phyloP scores from a whole-genome alignment of 2,113 vertebrate genomes.

The Dendropsophus ebraccatus region DNA sequence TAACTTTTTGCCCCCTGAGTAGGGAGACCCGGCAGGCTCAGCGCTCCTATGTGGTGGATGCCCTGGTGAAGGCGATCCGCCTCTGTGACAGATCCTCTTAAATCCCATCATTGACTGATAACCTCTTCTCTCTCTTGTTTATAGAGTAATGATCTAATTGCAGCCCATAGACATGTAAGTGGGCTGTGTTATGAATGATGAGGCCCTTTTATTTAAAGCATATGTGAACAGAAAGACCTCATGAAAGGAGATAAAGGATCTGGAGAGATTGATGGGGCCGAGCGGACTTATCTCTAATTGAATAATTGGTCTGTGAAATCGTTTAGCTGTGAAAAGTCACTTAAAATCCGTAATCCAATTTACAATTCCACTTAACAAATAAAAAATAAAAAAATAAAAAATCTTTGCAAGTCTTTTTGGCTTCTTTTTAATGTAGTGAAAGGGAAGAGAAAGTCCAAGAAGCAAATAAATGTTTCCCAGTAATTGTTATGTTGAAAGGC shows the following conservation, averaged over 20 bases:
- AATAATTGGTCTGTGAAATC: conserved; percentile 44
- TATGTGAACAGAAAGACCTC: conserved; percentile 13
- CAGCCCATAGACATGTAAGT: background rate
- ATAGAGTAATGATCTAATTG: conserved; percentile 5
- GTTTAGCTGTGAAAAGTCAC: conserved; percentile 24
- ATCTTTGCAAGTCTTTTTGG: background rate
- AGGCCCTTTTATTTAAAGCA: conserved; percentile 10
- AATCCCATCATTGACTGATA: conserved; percentile 11
- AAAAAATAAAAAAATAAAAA: background rate
- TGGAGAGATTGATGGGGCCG: background rate
- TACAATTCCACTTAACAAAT: conserved; percentile 13
- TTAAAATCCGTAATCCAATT: conserved; percentile 42
- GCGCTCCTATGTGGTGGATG: background rate
- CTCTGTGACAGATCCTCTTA: background rate
- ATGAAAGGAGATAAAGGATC: conserved; percentile 25
- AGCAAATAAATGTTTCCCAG: background rate
- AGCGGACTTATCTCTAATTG: conserved; percentile 45
- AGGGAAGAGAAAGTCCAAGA: background rate
- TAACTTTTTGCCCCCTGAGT: too few relatives aligned
- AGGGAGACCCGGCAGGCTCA: too few relatives aligned
- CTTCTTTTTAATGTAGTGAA: conserved; percentile 5
- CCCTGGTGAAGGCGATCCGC: background rate
- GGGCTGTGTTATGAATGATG: background rate
- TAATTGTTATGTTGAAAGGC: background rate
- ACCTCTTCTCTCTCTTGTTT: background rate